Evolutionary conservation across 2,888 invertebrate genomes (phyloP), one percentile per base, ranked within the genome.

Genomic region (Netelia melanura): DNA sequence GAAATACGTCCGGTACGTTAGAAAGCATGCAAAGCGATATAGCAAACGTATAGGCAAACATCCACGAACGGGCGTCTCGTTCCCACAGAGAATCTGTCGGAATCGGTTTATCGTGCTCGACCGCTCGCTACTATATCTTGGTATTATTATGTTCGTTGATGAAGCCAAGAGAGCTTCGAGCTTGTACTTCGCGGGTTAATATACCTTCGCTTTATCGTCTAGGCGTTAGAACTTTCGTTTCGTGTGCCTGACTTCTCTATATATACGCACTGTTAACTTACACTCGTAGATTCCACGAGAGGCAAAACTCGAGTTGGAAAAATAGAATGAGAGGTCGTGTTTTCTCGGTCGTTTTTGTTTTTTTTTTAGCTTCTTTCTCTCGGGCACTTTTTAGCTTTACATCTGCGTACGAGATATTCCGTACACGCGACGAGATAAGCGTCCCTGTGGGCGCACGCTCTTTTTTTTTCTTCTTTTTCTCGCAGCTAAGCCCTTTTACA

Each of bases 181-280:
- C 48, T 48, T 48, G 2, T 68, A 44, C 67, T 77, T 67, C 58
- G 58, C 76, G 65, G 14, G 76, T 14, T 76, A 76, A 76, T 76
- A 65, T 65, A 76, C 76, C 75, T 75, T 43, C 25, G 25, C 43
- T 77, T 58, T 78, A 78, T 78, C 78, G 21, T 78, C 62, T 10
- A 52, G 25, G 62, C 54, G 48, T 78, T 62, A 70, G 58, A 78
- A 78, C 44, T 61, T 30, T 44, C 61, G 78, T 70, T 65, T 67
- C 76, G 56, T 21, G 65, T 8, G n/a, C 21, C 8, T 9, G 52
- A 48, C 0, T 14, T 1, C 48, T 48, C 48, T 48, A 48, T 11
- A 48, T 48, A 14, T 8, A 10, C 48, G 14, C 14, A 48, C 3
- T 14, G 21, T 48, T 14, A 48, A 14, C 14, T 2, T 14, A 48